Percentiles rank a stretch among this genome's conserved stretches.
phyloP scores from a whole-genome alignment of 2,113 vertebrate species.

The Scomber colias region DNA sequence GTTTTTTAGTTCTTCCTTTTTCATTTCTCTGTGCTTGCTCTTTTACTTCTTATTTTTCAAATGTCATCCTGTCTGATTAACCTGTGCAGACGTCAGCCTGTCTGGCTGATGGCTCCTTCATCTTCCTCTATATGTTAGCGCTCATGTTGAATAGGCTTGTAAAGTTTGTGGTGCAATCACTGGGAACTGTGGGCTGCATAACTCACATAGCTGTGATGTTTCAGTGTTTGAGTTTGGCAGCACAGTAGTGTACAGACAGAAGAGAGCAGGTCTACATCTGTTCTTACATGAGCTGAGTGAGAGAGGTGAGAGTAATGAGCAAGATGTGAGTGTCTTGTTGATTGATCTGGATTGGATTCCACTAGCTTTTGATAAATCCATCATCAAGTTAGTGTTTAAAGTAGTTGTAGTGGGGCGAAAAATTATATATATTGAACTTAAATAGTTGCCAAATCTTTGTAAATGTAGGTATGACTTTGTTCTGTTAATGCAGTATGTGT shows the following conservation, averaged over 20 bases:
- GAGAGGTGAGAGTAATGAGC: neutral
- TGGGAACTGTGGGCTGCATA: neutral
- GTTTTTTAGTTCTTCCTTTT: conserved; percentile 3
- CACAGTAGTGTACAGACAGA: too few species aligned
- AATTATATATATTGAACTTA: too few species aligned
- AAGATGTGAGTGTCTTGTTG: neutral
- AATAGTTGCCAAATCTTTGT: neutral
- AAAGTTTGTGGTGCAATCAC: neutral
- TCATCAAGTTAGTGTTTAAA: too few species aligned
- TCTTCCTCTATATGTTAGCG: neutral
- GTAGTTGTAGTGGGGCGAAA: too few species aligned
- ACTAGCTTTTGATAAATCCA: neutral
- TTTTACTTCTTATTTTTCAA: conserved; percentile 36
- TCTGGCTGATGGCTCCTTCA: too few species aligned
- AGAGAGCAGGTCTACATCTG: too few species aligned
- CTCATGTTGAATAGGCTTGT: neutral
- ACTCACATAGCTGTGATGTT: conserved; percentile 13
- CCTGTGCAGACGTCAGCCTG: neutral
- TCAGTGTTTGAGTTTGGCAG: neutral
- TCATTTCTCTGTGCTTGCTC: neutral
- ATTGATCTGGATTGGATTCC: neutral
- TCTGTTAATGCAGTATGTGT: neutral
- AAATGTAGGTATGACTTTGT: neutral
- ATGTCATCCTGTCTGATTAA: neutral
- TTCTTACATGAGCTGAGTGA: too few species aligned